Conservation (phyloP, 1,140 invertebrate species). For the Zophobas morio region DNA sequence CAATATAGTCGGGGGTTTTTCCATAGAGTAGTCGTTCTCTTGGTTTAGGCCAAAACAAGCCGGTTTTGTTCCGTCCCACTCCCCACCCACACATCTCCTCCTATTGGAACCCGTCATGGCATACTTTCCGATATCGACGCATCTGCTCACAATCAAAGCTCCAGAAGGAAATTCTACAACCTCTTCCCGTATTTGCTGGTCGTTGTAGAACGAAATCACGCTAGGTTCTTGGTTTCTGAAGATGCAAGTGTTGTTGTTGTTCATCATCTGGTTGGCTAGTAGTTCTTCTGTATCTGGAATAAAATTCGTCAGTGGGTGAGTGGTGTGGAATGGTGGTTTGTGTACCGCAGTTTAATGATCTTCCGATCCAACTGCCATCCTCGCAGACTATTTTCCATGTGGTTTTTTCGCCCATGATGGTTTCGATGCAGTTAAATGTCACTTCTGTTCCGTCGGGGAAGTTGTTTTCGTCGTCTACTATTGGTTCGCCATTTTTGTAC, state of each 20-base stretch:
- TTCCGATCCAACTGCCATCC: conserved; percentile 85
- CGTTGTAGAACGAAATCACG: conserved; percentile 84
- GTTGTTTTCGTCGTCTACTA: conserved; percentile 69
- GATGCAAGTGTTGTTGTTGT: conserved; percentile 81
- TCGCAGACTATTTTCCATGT: conserved; percentile 89
- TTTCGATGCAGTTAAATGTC: conserved; percentile 85
- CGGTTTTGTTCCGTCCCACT: conserved; percentile 85
- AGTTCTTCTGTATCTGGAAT: conserved; percentile 71
- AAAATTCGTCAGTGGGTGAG: background rate
- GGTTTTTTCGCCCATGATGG: conserved; percentile 82
- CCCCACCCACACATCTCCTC: conserved; percentile 79
- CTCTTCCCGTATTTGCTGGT: conserved; percentile 82
- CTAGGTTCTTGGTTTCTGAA: conserved; percentile 84
- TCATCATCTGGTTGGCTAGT: conserved; percentile 63
- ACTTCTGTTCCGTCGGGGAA: conserved; percentile 87
- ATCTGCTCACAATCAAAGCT: conserved; percentile 79
- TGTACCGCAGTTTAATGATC: conserved; percentile 81
- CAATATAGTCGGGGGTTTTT: conserved; percentile 88
- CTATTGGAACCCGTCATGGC: conserved; percentile 71
- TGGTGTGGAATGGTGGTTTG: conserved; percentile 7
- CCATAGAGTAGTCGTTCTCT: conserved; percentile 88
- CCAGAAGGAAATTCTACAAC: conserved; percentile 83
- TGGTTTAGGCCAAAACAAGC: conserved; percentile 86
- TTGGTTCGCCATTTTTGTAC: conserved; percentile 73
- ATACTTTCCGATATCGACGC: conserved; percentile 82